phyloP scores from a whole-genome alignment of 2,113 vertebrate species.

The Pterocles gutturalis region DNA sequence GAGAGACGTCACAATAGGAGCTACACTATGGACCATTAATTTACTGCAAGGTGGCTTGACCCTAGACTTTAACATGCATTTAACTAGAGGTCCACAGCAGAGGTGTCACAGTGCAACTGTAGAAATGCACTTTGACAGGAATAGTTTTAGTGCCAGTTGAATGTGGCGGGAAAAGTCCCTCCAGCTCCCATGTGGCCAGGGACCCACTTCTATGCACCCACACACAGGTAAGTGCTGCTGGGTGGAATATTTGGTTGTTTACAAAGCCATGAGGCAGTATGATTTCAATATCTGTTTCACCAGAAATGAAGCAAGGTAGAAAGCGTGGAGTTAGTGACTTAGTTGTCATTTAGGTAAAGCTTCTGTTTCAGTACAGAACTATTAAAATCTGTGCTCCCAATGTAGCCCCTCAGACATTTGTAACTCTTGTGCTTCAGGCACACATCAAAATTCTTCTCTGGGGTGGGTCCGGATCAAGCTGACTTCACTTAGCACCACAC shows the following conservation, averaged over 20 bases:
- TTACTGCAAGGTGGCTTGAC: slow-evolving; percentile 7
- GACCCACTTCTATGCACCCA: rapidly evolving
- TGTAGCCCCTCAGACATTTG: background rate
- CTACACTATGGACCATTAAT: background rate
- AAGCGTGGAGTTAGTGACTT: background rate
- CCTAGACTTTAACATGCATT: background rate
- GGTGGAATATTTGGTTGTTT: background rate
- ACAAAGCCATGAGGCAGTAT: background rate
- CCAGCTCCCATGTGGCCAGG: background rate
- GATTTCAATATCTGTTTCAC: background rate
- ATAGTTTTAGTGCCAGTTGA: background rate
- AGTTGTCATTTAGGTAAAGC: background rate
- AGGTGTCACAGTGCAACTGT: background rate
- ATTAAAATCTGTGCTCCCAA: background rate
- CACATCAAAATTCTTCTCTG: background rate
- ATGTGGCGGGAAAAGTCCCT: background rate
- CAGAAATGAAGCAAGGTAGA: background rate
- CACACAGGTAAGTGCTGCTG: rapidly evolving
- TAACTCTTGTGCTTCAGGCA: background rate
- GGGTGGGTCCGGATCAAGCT: background rate
- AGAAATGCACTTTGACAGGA: background rate
- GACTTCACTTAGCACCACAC: background rate
- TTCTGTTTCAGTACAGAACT: background rate
- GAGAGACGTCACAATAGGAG: background rate
- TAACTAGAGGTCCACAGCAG: background rate